These are phyloP conservation scores for Leucoraja ocellata DNA, from an alignment of 2,797 vertebrate genomes.

Conservation along the genomic window DNA sequence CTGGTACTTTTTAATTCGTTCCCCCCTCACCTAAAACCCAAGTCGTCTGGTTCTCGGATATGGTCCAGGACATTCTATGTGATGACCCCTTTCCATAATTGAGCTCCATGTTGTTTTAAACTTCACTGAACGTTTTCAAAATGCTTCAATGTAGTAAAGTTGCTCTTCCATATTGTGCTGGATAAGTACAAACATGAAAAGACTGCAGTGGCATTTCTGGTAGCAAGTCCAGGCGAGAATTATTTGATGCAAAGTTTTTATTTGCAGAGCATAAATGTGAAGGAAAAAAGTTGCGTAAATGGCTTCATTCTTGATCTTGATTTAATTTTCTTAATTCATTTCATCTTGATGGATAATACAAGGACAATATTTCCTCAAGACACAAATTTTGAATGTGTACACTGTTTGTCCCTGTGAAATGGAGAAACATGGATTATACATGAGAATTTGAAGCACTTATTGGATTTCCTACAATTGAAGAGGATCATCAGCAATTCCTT, in stretches of 20 bases:
- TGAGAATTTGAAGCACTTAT: neutral
- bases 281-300: neutral
- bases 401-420: neutral
- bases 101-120: too few species aligned
- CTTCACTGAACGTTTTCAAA: too few species aligned
- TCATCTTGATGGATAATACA: constrained; percentile 2
- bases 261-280: neutral
- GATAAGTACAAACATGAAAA: too few species aligned
- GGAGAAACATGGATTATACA: neutral
- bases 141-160: too few species aligned
- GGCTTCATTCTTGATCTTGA: neutral
- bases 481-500: neutral
- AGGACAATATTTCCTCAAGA: neutral
- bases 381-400: constrained; percentile 11
- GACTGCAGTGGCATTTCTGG: too few species aligned
- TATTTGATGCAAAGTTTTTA: constrained; percentile 38
- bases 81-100: too few species aligned
- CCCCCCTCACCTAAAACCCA: too few species aligned
- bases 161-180: too few species aligned
- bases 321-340: neutral
- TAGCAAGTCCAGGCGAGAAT: too few species aligned
- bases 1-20: too few species aligned
- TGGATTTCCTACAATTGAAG: neutral
- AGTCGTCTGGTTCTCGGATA: too few species aligned
- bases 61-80: too few species aligned